Evolutionary conservation across 1,140 invertebrate genomes (phyloP).

Genomic region (Polypedilum pembai): DNA sequence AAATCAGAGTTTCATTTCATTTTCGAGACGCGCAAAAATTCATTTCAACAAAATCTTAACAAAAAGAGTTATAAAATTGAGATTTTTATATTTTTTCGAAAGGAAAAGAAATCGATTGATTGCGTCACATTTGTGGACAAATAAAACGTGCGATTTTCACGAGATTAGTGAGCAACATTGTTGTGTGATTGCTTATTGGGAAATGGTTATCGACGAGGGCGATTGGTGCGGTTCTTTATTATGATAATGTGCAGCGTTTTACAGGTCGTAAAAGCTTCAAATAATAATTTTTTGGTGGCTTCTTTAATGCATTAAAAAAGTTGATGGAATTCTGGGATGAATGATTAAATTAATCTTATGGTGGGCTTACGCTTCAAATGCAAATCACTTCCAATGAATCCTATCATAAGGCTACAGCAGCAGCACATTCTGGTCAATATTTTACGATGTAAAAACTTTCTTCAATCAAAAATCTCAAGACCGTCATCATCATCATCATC

Average conservation of each 20-base stretch:
- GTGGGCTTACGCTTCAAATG: background rate
- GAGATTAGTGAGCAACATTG: conserved; percentile 14
- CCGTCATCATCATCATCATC: conserved; percentile 15
- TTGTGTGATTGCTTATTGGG: background rate
- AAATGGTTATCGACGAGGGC: background rate
- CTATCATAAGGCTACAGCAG: background rate
- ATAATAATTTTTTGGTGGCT: background rate
- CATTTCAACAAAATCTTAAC: background rate
- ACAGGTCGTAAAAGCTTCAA: conserved; percentile 3
- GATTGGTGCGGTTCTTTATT: background rate
- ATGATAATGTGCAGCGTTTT: conserved; percentile 2
- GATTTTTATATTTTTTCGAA: background rate
- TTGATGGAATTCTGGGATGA: background rate
- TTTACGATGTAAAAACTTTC: too few species aligned
- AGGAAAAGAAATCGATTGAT: conserved; percentile 20
- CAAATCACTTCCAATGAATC: conserved; percentile 6
- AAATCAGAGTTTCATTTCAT: background rate
- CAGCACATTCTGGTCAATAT: too few species aligned
- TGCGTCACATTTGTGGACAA: conserved; percentile 9
- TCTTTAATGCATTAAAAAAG: background rate
- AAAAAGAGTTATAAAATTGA: conserved; percentile 15
- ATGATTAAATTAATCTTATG: conserved; percentile 3
- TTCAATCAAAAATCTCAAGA: background rate
- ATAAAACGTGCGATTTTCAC: conserved; percentile 23
- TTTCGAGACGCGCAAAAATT: conserved; percentile 8